Conservation (phyloP, 2,888 invertebrate species). For the Eupithecia inturbata region DNA sequence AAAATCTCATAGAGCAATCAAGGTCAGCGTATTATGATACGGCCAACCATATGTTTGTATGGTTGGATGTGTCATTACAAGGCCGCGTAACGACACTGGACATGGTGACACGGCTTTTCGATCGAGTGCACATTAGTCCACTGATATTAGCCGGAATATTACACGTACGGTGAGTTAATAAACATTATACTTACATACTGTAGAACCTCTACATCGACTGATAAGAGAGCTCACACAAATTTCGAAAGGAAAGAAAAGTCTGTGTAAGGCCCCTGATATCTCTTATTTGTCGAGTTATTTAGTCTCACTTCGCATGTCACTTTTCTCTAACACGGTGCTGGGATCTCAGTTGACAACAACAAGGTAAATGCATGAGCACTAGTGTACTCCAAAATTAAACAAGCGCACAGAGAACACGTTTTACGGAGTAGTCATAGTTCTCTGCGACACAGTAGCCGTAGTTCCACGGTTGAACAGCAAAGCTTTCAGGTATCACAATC, state of each 20-base stretch:
- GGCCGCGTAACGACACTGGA: conserved; percentile 69
- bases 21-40: conserved; percentile 42
- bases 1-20: conserved; percentile 28
- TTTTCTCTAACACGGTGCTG: conserved; percentile 70
- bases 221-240: conserved; percentile 26
- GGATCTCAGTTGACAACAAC: conserved; percentile 58
- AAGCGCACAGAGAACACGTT: conserved; percentile 57
- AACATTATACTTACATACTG: conserved; percentile 28
- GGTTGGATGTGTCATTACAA: conserved; percentile 63
- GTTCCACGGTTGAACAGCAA: conserved; percentile 63
- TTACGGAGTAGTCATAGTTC: conserved; percentile 43
- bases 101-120: conserved; percentile 57
- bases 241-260: background rate
- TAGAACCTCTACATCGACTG: background rate
- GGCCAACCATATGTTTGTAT: conserved; percentile 45
- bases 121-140: conserved; percentile 66
- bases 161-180: conserved; percentile 72
- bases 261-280: background rate
- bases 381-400: conserved; percentile 81
- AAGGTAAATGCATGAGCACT: conserved; percentile 75
- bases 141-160: conserved; percentile 52
- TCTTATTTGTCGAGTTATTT: conserved; percentile 37
- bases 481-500: conserved; percentile 65
- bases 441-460: conserved; percentile 65
- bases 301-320: conserved; percentile 56